phyloP scores from a whole-genome alignment of 2,888 invertebrate species.

The Tanaodytes sp. region DNA sequence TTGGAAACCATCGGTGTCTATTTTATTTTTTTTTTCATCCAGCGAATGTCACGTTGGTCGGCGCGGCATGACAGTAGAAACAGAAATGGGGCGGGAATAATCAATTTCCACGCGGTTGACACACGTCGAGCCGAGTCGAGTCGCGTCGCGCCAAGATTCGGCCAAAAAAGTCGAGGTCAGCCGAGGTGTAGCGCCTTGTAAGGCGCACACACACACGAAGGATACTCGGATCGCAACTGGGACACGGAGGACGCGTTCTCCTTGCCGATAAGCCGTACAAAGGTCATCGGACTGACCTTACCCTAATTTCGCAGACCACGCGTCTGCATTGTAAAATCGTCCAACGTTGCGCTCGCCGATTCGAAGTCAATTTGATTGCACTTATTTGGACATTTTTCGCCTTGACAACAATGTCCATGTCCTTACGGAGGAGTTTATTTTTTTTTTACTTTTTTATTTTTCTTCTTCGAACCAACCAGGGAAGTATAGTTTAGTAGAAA shows the following conservation, averaged over 20 bases:
- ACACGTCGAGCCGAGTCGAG: constrained; percentile 4
- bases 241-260: constrained; percentile 64
- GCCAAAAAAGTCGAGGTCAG: constrained; percentile 58
- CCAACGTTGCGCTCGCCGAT: constrained; percentile 28
- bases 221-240: constrained; percentile 65
- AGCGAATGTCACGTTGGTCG: constrained; percentile 31
- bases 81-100: constrained; percentile 40
- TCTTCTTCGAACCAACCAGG: too few species aligned
- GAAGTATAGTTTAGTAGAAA: too few species aligned
- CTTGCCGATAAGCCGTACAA: constrained; percentile 56
- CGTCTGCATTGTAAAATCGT: constrained; percentile 30
- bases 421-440: too few species aligned
- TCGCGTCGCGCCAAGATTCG: background rate
- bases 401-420: too few species aligned
- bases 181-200: constrained; percentile 61
- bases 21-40: constrained; percentile 32
- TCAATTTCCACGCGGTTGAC: constrained; percentile 48
- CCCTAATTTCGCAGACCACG: constrained; percentile 61
- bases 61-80: constrained; percentile 7
- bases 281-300: constrained; percentile 67
- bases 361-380: too few species aligned
- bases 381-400: too few species aligned
- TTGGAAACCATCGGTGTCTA: constrained; percentile 46
- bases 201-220: constrained; percentile 61
- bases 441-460: too few species aligned